Evolutionary conservation across 2,113 vertebrate genomes (phyloP).

Genomic region (Eulemur rufifrons): DNA sequence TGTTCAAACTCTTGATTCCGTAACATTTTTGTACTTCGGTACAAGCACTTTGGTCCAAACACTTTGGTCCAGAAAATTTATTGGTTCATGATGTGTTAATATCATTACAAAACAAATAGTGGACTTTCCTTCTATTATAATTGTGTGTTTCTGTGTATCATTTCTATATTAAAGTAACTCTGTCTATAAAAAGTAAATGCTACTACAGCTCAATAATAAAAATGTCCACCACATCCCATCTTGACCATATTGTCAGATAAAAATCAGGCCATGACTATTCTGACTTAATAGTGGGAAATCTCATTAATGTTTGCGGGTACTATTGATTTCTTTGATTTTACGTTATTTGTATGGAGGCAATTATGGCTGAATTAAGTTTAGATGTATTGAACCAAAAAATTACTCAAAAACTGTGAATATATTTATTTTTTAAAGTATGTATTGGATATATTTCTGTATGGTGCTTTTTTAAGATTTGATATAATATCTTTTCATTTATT

Average conservation of each 20-base stretch:
- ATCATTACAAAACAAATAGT: not conserved
- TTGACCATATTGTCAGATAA: not conserved
- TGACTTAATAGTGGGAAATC: not conserved
- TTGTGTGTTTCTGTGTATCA: not conserved
- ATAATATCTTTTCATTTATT: not conserved
- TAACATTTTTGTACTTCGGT: not conserved
- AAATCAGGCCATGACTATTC: not conserved
- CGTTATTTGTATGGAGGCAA: not conserved
- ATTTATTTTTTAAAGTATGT: not conserved
- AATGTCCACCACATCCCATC: not conserved
- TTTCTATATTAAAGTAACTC: not conserved
- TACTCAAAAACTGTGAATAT: not conserved
- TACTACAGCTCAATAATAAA: not conserved
- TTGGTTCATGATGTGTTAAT: not conserved
- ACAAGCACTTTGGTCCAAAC: too few relatives aligned
- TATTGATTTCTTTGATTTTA: not conserved
- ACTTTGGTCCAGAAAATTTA: not conserved
- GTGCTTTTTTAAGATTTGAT: not conserved
- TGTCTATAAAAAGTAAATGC: not conserved
- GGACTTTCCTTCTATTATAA: not conserved
- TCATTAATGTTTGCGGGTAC: not conserved
- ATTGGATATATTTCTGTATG: not conserved
- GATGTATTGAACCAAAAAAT: not conserved
- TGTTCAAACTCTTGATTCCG: not conserved
- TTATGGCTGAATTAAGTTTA: not conserved